These are phyloP conservation scores for Lucifuga dentata DNA, from an alignment of 2,113 vertebrate species.

Conservation along the genomic window DNA sequence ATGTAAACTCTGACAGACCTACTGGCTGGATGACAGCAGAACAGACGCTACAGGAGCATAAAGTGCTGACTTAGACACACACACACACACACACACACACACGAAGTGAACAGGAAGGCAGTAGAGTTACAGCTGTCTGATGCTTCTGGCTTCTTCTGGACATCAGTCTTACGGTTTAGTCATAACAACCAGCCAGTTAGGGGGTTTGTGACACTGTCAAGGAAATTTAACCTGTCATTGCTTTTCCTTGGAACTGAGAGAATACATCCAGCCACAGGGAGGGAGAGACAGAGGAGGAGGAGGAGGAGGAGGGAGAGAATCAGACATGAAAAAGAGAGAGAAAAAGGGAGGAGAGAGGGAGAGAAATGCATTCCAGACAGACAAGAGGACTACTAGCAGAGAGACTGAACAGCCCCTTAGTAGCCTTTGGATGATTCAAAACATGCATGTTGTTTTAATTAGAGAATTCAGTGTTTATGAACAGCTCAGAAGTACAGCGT, in stretches of 20 bases:
- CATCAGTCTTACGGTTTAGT: background rate
- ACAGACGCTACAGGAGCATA: constrained; percentile 19
- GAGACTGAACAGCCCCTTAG: constrained; percentile 52
- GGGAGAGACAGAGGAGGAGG: background rate
- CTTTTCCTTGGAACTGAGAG: background rate
- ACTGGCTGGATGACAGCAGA: constrained; percentile 12
- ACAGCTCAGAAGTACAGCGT: too few relatives aligned
- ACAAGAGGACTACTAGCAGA: constrained; percentile 48
- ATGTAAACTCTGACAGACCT: constrained; percentile 1
- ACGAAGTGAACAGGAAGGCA: constrained; percentile 33
- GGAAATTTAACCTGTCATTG: constrained; percentile 3
- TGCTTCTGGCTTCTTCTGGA: too few relatives aligned
- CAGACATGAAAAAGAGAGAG: background rate
- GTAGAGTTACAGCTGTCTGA: constrained; percentile 8
- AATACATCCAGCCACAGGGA: constrained; percentile 20
- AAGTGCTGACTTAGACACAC: too few relatives aligned
- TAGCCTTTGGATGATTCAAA: constrained; percentile 33
- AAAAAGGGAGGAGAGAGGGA: constrained; percentile 1
- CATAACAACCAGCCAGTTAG: background rate
- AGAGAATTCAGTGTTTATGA: background rate
- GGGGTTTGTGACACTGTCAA: constrained; percentile 11
- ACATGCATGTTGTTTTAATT: constrained; percentile 34
- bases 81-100: too few relatives aligned
- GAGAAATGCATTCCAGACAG: constrained; percentile 29
- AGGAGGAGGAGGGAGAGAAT: background rate